Evolutionary conservation across 1,140 invertebrate species (phyloP), one percentile per base, ranked within the genome.

Genomic region (Drosophila lacteicornis): DNA sequence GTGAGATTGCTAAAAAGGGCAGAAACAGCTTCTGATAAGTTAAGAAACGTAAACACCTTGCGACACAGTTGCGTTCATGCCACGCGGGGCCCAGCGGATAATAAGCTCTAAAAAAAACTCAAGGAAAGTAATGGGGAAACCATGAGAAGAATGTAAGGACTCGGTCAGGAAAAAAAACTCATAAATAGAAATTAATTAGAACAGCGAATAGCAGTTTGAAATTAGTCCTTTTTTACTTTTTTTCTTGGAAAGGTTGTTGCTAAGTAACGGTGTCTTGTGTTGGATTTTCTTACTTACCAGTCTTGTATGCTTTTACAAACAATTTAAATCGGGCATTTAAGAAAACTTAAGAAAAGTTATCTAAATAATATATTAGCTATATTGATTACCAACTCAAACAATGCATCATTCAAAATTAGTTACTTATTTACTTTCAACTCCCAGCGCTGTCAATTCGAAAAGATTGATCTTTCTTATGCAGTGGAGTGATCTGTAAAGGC

Each of bases 21-120:
- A 30, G 60, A 42, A 56, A 59, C 58, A 79, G 63, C 66, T 66
- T 70, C 71, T 83, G 83, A 88, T 88, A 87, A 88, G 73, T 79
- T 75, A 60, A 60, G 68, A 61, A 80, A 66, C 65, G 78, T 88
- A 88, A 87, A 87, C 80, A 87, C 84, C 77, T 87, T 80, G 68
- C 69, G 63, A 79, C 79, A 82, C 61, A 75, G 60, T 79, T 79
- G 58, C 58, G 63, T 77, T 65, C 81, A 58, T 78, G 66, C 58
- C 63, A 47, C 46, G 17, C 59, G 30, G 36, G 62, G 42, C 6
- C 33, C 49, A 70, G 59, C 50, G 58, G 81, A 63, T 71, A 82
- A 82, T 80, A 82, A 83, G 79, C 3, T 66, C 75, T 71, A 60
- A 51, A 74, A 69, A 83, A 75, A n/a, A n/a, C 57, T 76, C 62